Percentiles rank a stretch among this genome's conserved stretches.
Conservation (phyloP, 2,113 vertebrate species). For the Siniperca knerii region DNA sequence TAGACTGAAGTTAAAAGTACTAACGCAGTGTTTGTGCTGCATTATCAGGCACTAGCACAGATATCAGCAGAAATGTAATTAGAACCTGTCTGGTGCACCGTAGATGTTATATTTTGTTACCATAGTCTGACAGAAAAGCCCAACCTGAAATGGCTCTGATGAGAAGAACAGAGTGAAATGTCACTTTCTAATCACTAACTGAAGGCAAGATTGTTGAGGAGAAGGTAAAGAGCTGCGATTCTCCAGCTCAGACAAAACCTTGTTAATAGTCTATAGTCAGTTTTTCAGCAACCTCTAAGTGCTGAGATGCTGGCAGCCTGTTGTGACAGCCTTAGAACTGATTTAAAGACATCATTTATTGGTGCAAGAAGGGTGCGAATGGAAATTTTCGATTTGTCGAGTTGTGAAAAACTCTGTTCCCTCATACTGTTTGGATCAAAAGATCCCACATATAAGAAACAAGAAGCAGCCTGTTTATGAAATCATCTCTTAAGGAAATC, state of each 20-base stretch:
- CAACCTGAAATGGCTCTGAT: constrained; percentile 72
- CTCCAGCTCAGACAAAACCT: constrained; percentile 40
- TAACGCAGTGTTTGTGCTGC: constrained; percentile 42
- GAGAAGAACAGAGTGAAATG: constrained; percentile 68
- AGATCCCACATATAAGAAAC: constrained; percentile 42
- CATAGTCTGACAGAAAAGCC: constrained; percentile 67
- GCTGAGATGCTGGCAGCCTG: constrained; percentile 30
- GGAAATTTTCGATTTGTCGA: constrained; percentile 15
- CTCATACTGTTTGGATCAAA: constrained; percentile 51
- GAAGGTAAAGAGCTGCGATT: constrained; percentile 51
- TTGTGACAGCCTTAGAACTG: constrained; percentile 44
- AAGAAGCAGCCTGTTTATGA: constrained; percentile 46
- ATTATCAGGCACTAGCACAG: constrained; percentile 51
- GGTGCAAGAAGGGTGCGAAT: constrained; percentile 39
- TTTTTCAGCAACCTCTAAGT: constrained; percentile 34
- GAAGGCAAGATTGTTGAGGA: constrained; percentile 51
- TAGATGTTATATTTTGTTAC: constrained; percentile 70
- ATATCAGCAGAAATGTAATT: constrained; percentile 72
- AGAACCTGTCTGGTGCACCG: constrained; percentile 59
- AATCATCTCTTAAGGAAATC: constrained; percentile 58
- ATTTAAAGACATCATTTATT: constrained; percentile 60
- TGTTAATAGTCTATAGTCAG: constrained; percentile 39
- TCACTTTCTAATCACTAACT: constrained; percentile 77
- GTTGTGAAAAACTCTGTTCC: constrained; percentile 30
- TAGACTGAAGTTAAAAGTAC: constrained; percentile 43